Conservation (phyloP, 2,113 vertebrate species). For the Reinhardtius hippoglossoides region DNA sequence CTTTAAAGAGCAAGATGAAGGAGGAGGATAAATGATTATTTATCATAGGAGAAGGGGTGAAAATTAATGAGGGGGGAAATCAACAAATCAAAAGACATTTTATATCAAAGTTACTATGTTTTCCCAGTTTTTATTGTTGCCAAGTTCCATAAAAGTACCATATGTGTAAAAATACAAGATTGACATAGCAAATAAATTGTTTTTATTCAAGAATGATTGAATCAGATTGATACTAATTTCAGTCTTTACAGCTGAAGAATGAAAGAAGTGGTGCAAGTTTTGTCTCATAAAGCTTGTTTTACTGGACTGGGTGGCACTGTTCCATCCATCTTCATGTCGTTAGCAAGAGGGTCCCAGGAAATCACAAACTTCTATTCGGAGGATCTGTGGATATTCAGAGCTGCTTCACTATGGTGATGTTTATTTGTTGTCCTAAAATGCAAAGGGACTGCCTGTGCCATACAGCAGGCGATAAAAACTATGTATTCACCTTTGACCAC, state of each 20-base stretch:
- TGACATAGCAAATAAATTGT: constrained; percentile 29
- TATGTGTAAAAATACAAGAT: constrained; percentile 14
- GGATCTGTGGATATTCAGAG: constrained; percentile 48
- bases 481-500: constrained; percentile 13
- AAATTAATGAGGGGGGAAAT: constrained; percentile 6
- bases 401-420: constrained; percentile 54
- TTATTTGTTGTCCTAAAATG: constrained; percentile 61
- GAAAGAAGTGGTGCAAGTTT: constrained; percentile 67
- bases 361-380: constrained; percentile 61
- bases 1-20: background rate
- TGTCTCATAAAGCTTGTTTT: constrained; percentile 71
- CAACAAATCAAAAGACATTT: constrained; percentile 22
- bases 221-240: constrained; percentile 62
- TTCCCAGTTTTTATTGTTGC: constrained; percentile 14
- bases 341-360: constrained; percentile 59
- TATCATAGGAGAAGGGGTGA: constrained; percentile 2
- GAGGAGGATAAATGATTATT: constrained; percentile 15
- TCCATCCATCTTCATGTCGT: constrained; percentile 71
- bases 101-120: constrained; percentile 20
- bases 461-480: constrained; percentile 27
- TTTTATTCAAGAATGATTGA: constrained; percentile 39
- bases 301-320: constrained; percentile 58
- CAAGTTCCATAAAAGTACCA: constrained; percentile 27
- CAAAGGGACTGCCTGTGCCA: constrained; percentile 20
- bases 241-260: constrained; percentile 59